Evolutionary conservation across 1,140 invertebrate species (phyloP).

Genomic region (Drosophila paulistorum): DNA sequence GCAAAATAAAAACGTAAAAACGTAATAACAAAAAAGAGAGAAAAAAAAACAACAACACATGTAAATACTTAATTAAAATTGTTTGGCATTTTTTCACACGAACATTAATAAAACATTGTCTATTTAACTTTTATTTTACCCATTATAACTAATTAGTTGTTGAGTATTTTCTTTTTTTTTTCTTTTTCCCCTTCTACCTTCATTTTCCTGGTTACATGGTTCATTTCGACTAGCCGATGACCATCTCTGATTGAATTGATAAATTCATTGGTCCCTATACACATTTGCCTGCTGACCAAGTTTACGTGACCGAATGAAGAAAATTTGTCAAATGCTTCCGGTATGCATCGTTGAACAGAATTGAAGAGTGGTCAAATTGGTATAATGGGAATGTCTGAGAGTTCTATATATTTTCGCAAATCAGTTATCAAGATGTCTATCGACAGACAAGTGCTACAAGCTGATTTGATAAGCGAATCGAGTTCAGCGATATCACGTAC

Average conservation of each 20-base stretch:
- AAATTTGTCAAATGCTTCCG: conserved; percentile 32
- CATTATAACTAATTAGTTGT: conserved; percentile 43
- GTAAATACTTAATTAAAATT: conserved; percentile 53
- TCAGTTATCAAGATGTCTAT: conserved; percentile 42
- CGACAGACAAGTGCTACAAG: conserved; percentile 19
- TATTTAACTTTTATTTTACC: conserved; percentile 16
- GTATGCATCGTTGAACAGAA: conserved; percentile 1
- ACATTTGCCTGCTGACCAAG: conserved; percentile 30
- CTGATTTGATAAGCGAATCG: conserved; percentile 48
- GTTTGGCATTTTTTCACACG: conserved; percentile 22
- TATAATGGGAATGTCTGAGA: background rate
- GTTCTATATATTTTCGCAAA: background rate
- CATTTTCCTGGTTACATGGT: background rate
- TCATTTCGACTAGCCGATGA: background rate
- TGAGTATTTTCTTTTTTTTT: conserved; percentile 4
- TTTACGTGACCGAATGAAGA: conserved; percentile 48
- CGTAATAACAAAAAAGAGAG: background rate
- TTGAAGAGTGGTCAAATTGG: too few species aligned
- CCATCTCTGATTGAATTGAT: conserved; percentile 12
- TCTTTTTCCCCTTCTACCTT: background rate
- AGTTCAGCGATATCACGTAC: conserved; percentile 59
- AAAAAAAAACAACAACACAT: conserved; percentile 11
- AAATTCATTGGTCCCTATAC: background rate
- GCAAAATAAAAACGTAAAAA: background rate
- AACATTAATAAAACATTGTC: conserved; percentile 24